Conservation (phyloP, 2,888 invertebrate species). For the Melanchra persicariae region DNA sequence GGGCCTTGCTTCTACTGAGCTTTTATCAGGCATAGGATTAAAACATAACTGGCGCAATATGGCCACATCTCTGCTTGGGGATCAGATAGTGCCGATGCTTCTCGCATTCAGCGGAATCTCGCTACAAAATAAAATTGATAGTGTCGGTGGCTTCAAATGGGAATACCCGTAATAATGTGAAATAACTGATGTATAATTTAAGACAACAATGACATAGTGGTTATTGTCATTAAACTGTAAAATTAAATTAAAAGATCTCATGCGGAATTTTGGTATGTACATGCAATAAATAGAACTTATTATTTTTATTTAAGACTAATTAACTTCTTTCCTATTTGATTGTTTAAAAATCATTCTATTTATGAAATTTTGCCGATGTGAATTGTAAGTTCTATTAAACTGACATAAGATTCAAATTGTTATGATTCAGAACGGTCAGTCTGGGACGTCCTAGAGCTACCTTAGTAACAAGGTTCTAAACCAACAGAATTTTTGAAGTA, state of each 20-base stretch:
- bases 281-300: no score
- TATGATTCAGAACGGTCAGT: not conserved
- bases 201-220: not conserved
- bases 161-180: constrained; percentile 1
- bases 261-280: not conserved
- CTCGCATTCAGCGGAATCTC: not conserved
- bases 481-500: not conserved
- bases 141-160: not conserved
- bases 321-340: no score
- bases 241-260: not conserved
- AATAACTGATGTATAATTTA: not conserved
- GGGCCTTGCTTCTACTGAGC: no score
- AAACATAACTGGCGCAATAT: no score
- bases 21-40: no score
- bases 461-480: no score
- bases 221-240: constrained; percentile 1
- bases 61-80: not conserved
- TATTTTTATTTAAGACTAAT: no score
- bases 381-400: not conserved
- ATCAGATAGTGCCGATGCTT: no score
- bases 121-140: not conserved
- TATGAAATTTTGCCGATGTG: not conserved
- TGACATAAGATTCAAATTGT: constrained; percentile 15
- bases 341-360: no score
- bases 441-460: not conserved